Percentiles rank a stretch among this genome's conserved stretches.
Conservation (phyloP, 2,888 invertebrate species). For the Anticlea derivata region DNA sequence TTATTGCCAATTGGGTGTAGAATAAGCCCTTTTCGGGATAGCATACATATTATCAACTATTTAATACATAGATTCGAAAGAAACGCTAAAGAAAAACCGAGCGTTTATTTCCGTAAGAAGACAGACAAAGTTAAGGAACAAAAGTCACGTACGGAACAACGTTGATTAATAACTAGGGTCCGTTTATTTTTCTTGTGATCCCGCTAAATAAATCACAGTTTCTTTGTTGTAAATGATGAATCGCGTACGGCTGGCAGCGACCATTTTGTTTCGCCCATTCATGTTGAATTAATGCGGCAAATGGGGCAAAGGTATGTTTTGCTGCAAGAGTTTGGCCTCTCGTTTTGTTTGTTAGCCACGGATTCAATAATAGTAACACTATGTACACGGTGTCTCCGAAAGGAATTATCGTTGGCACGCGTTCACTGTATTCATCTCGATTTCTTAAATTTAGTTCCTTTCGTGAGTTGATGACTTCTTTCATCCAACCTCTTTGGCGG, state of each 20-base stretch:
- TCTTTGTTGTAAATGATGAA: slow-evolving; percentile 33
- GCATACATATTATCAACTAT: no score
- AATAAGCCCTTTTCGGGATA: no score
- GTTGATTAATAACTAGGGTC: slow-evolving; percentile 28
- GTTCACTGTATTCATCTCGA: no score
- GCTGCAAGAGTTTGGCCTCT: slow-evolving; percentile 12
- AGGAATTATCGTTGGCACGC: no score
- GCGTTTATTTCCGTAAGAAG: slow-evolving; percentile 15
- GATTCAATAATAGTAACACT: no score
- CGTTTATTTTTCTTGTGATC: slow-evolving; percentile 31
- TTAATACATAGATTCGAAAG: no score
- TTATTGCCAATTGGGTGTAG: no score
- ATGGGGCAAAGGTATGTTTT: slow-evolving; percentile 25
- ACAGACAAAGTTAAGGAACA: slow-evolving; percentile 5
- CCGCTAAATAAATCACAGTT: slow-evolving; percentile 33
- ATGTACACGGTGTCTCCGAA: no score
- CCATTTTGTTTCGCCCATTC: slow-evolving; percentile 34
- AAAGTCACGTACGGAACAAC: slow-evolving; percentile 26
- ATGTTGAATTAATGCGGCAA: slow-evolving; percentile 29
- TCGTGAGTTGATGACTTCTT: no score
- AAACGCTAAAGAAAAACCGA: not conserved
- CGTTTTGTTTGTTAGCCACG: slow-evolving; percentile 15
- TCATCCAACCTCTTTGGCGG: no score
- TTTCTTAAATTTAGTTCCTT: no score
- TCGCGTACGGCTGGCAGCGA: slow-evolving; percentile 22